phyloP scores from a whole-genome alignment of 2,797 vertebrate species.

The Tenualosa thibaudeaui region DNA sequence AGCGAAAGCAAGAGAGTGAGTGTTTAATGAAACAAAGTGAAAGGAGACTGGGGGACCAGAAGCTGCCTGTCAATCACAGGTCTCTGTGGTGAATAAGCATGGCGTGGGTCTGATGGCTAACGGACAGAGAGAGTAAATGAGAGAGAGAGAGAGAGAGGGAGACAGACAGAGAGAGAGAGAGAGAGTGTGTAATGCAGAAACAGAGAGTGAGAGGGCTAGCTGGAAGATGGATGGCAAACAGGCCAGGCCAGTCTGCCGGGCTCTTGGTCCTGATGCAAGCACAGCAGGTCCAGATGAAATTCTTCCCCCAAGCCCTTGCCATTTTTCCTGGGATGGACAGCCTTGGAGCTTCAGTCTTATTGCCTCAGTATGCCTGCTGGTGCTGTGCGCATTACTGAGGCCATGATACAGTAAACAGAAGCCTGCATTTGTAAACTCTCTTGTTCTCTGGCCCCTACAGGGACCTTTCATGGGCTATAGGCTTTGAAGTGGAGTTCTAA shows the following conservation, averaged over 20 bases:
- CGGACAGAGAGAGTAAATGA: not conserved
- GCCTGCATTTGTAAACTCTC: not conserved
- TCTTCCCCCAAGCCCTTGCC: constrained; percentile 31
- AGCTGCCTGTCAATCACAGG: constrained; percentile 39
- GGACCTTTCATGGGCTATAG: not conserved
- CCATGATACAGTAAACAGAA: not conserved
- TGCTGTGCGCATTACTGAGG: not conserved
- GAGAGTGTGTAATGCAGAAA: not conserved
- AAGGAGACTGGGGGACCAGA: constrained; percentile 16
- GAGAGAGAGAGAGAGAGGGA: not conserved
- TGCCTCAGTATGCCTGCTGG: not conserved
- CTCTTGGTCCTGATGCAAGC: constrained; percentile 55
- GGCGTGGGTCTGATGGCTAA: not conserved
- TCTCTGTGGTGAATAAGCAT: constrained; percentile 43
- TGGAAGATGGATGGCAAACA: not conserved
- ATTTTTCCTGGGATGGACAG: not conserved
- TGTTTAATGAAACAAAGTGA: constrained; percentile 24
- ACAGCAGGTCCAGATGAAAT: constrained; percentile 50
- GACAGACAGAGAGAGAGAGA: not conserved
- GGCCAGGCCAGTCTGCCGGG: not conserved
- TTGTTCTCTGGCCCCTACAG: not conserved
- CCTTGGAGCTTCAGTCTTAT: not conserved
- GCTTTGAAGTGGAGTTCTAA: not conserved
- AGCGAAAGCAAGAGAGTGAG: not conserved
- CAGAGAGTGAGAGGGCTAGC: not conserved